Percentiles rank a stretch among this genome's conserved stretches.
Evolutionary conservation across 2,113 vertebrate genomes (phyloP).

Genomic region (Equus quagga): DNA sequence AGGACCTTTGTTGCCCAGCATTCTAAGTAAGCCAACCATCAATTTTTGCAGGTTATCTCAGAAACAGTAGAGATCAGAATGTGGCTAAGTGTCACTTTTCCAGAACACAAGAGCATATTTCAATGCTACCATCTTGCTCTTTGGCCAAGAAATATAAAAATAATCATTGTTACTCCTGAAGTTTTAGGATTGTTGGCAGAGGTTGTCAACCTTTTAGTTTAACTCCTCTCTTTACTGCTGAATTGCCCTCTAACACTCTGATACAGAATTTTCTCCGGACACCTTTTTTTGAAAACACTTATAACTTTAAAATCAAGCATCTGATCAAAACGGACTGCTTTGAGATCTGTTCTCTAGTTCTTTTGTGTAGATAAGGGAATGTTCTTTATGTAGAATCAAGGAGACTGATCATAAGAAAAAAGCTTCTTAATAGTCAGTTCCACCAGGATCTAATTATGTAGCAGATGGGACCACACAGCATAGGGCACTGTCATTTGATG

Average conservation of each 20-base stretch:
- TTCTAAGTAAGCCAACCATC: slow-evolving; percentile 50
- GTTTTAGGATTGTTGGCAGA: background rate
- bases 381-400: slow-evolving; percentile 49
- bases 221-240: background rate
- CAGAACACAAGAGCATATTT: slow-evolving; percentile 51
- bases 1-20: background rate
- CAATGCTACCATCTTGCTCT: background rate
- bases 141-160: slow-evolving; percentile 33
- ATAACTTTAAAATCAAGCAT: slow-evolving; percentile 48
- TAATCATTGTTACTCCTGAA: slow-evolving; percentile 30
- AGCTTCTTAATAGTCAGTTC: slow-evolving; percentile 58
- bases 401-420: slow-evolving; percentile 58
- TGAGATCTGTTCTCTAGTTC: slow-evolving; percentile 56
- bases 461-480: slow-evolving; percentile 73
- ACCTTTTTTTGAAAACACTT: slow-evolving; percentile 53
- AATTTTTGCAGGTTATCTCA: slow-evolving; percentile 48
- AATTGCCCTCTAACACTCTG: background rate
- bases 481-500: slow-evolving; percentile 55
- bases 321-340: slow-evolving; percentile 38
- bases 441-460: slow-evolving; percentile 59
- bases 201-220: slow-evolving; percentile 34
- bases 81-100: slow-evolving; percentile 55
- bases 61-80: slow-evolving; percentile 34
- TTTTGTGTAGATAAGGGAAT: slow-evolving; percentile 65
- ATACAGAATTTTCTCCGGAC: slow-evolving; percentile 18